Evolutionary conservation across 1,140 invertebrate genomes (phyloP).

Genomic region (Drosophila ogumai): DNA sequence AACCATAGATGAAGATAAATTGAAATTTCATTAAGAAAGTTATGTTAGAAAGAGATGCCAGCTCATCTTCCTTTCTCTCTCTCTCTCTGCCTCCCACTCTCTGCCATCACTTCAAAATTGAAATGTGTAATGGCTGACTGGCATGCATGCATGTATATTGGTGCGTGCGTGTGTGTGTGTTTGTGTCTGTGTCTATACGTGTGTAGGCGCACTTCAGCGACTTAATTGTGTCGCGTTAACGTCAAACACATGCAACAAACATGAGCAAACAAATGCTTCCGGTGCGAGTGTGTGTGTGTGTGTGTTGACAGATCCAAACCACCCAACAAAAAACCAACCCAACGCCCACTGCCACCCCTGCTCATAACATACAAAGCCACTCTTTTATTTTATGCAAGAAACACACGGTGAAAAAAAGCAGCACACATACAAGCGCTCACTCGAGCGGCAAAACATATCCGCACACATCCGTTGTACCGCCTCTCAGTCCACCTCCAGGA

Average conservation of each 20-base stretch:
- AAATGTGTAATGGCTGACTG: conserved; percentile 77
- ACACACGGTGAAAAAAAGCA: conserved; percentile 12
- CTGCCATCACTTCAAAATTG: conserved; percentile 68
- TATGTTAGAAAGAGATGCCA: conserved; percentile 40
- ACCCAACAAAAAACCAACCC: conserved; percentile 66
- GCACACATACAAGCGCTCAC: conserved; percentile 68
- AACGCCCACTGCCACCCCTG: conserved; percentile 33
- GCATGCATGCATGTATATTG: conserved; percentile 6
- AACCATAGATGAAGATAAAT: conserved; percentile 62
- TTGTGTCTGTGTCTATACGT: conserved; percentile 14
- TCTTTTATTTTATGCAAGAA: conserved; percentile 73
- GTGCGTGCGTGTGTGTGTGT: conserved; percentile 4
- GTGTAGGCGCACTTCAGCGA: conserved; percentile 78
- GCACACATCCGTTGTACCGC: conserved; percentile 71
- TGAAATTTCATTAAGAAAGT: conserved; percentile 82
- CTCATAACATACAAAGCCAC: conserved; percentile 66
- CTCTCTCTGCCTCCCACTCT: neutral
- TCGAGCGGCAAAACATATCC: conserved; percentile 81
- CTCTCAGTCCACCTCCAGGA: conserved; percentile 1
- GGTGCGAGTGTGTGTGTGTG: conserved; percentile 15
- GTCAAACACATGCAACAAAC: conserved; percentile 82
- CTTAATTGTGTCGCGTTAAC: conserved; percentile 82
- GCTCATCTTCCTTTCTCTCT: neutral
- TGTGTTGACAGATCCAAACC: conserved; percentile 75
- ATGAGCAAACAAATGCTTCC: conserved; percentile 76